A percentile compares a stretch with the other conserved stretches of the same genome.
phyloP scores from a whole-genome alignment of 1,140 invertebrate species.

The Drosophila aff. region DNA sequence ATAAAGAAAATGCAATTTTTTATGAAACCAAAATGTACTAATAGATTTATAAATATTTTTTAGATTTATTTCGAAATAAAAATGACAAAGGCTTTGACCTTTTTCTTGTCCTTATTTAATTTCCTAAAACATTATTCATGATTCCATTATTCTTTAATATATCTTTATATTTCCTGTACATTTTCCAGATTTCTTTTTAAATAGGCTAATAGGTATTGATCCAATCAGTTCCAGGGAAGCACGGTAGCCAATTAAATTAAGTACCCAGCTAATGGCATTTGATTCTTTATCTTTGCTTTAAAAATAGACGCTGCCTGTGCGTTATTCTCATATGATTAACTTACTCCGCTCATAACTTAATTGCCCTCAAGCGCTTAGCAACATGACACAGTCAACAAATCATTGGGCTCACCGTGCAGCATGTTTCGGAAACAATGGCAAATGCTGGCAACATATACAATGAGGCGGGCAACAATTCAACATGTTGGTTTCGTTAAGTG shows the following conservation, averaged over 20 bases:
- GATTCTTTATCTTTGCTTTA: neutral
- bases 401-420: neutral
- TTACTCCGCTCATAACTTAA: constrained; percentile 6
- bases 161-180: neutral
- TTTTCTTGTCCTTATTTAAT: too few relatives aligned
- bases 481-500: constrained; percentile 53
- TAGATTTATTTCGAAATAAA: too few relatives aligned
- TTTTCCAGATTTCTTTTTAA: too few relatives aligned
- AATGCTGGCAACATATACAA: neutral
- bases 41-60: too few relatives aligned
- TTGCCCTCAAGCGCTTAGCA: constrained; percentile 1
- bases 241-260: neutral
- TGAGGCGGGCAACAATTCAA: neutral
- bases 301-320: neutral
- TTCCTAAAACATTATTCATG: neutral
- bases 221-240: neutral
- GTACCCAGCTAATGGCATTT: constrained; percentile 6
- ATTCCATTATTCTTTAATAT: neutral
- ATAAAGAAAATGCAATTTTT: neutral
- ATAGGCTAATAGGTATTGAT: neutral
- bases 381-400: constrained; percentile 27
- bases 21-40: neutral
- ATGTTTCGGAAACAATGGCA: constrained; percentile 13
- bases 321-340: constrained; percentile 3
- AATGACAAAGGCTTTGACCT: too few relatives aligned